Conservation (phyloP, 2,888 invertebrate genomes). For the Suillia variegata region DNA sequence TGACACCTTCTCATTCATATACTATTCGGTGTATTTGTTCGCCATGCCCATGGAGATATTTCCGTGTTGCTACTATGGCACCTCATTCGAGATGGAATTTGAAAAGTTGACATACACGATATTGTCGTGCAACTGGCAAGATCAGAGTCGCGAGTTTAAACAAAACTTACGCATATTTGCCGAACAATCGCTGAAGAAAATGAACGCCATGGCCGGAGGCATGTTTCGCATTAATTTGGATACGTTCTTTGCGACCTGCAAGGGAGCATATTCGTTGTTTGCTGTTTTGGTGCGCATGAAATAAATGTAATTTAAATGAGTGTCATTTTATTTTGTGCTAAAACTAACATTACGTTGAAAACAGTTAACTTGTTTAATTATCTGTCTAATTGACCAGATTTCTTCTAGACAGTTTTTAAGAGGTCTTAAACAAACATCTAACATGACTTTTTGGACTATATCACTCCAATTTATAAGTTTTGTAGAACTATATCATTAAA, state of each 20-base stretch:
- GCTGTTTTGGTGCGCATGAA: slow-evolving; percentile 18
- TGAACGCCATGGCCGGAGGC: slow-evolving; percentile 21
- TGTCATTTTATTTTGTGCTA: no score
- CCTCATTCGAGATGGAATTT: slow-evolving; percentile 25
- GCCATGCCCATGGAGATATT: slow-evolving; percentile 26
- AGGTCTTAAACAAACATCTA: no score
- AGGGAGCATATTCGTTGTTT: slow-evolving; percentile 29
- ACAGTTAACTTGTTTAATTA: no score
- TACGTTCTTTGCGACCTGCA: slow-evolving; percentile 24
- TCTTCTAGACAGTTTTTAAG: no score
- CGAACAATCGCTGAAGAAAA: slow-evolving; percentile 16
- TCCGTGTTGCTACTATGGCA: slow-evolving; percentile 31
- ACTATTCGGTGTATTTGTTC: slow-evolving; percentile 23
- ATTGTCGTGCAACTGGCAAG: slow-evolving; percentile 29
- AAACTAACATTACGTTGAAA: no score
- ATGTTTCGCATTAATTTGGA: slow-evolving; percentile 27
- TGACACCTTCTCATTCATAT: slow-evolving; percentile 19
- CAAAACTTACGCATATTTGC: slow-evolving; percentile 25
- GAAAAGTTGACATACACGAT: slow-evolving; percentile 26
- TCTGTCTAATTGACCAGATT: no score
- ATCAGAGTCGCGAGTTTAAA: slow-evolving; percentile 24
- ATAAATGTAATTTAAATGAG: no score
- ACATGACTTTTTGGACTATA: no score
- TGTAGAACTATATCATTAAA: no score
- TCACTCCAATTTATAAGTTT: no score